Percentiles rank a stretch among this genome's conserved stretches.
phyloP scores from a whole-genome alignment of 2,888 invertebrate genomes.

The Pheosia gnoma region DNA sequence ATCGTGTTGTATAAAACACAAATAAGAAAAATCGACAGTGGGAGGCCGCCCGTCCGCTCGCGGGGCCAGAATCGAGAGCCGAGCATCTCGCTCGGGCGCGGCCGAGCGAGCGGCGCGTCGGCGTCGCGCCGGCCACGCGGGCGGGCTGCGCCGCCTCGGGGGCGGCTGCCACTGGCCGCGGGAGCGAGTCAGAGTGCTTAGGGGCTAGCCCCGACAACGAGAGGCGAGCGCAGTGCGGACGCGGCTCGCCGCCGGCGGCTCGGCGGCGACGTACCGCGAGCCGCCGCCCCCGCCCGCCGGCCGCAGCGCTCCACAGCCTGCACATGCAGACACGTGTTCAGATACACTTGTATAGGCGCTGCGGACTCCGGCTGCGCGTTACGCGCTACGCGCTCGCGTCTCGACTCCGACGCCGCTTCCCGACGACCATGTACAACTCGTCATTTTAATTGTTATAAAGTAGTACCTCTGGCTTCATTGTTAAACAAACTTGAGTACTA shows the following conservation, averaged over 20 bases:
- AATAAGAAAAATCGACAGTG: conserved; percentile 61
- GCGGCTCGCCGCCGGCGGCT: conserved; percentile 43
- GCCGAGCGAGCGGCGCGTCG: conserved; percentile 37
- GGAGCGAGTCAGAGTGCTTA: conserved; percentile 67
- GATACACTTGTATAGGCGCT: conserved; percentile 37
- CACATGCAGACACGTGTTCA: conserved; percentile 78
- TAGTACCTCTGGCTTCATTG: neutral
- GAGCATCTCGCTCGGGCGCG: conserved; percentile 42
- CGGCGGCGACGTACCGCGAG: conserved; percentile 38
- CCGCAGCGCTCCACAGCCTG: conserved; percentile 77
- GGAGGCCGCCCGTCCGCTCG: conserved; percentile 58
- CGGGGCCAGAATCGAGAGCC: conserved; percentile 57
- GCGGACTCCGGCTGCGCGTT: conserved; percentile 33
- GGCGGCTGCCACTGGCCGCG: conserved; percentile 79
- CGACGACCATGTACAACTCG: conserved; percentile 35
- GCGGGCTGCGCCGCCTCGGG: conserved; percentile 57
- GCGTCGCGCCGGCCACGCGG: conserved; percentile 44
- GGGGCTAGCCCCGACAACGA: conserved; percentile 71
- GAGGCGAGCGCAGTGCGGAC: conserved; percentile 64
- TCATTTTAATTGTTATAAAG: neutral
- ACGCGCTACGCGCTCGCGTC: conserved; percentile 46
- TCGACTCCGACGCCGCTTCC: conserved; percentile 74
- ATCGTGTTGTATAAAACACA: conserved; percentile 52
- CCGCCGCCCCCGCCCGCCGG: conserved; percentile 62
- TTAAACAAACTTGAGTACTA: neutral